Base-by-base conservation (phyloP, 2,888 invertebrate genomes). In the Melieria picta region DNA sequence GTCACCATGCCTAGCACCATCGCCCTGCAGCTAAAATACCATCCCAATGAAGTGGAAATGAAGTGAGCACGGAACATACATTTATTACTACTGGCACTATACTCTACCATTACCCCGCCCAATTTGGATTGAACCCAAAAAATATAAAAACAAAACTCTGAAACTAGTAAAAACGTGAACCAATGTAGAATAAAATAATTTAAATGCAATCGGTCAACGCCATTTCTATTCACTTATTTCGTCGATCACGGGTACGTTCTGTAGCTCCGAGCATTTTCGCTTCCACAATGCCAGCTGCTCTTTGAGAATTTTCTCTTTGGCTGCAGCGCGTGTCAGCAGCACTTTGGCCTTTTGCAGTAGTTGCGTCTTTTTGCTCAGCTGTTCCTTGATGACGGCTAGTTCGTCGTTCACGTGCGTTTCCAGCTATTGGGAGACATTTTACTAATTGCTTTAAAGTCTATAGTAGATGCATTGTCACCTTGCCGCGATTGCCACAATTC, bases 1-100 rank as follows among this genome's bases (percentile, higher is more conserved):
- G 88, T 92, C 30, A 98, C 98, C 4, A 93, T 94, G 5, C 97
- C 98, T 0, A 93, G 91, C 80, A 92, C 95, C 7, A 87, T 95
- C 64, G 90, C 93, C n/a, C 88, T 95, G 69, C 91, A 91, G 84
- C 89, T 96, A 45, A 93, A 92, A 84, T 93, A 91, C 83, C 90
- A 89, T 84, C 80, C 86, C 45, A 85, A 90, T 84, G 91, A 90
- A 86, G 87, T 86, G 16, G 86, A 87, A 79, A 87, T 87, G 87
- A 80, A 79, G 58, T 84, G 73, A 81, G 13, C 11, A 43, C 6
- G 16, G 43, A 48, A 7, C 5, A 60, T 60, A 43, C 9, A 43
- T 57, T 16, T 57, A 13, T 57, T n/a, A 4, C 4, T 16, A 48
- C 16, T 16, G 16, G 16, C 30, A 30, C 30, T 30, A 30, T 30